Base-by-base conservation (phyloP, 2,888 invertebrate genomes). In the Apotomis turbidana region DNA sequence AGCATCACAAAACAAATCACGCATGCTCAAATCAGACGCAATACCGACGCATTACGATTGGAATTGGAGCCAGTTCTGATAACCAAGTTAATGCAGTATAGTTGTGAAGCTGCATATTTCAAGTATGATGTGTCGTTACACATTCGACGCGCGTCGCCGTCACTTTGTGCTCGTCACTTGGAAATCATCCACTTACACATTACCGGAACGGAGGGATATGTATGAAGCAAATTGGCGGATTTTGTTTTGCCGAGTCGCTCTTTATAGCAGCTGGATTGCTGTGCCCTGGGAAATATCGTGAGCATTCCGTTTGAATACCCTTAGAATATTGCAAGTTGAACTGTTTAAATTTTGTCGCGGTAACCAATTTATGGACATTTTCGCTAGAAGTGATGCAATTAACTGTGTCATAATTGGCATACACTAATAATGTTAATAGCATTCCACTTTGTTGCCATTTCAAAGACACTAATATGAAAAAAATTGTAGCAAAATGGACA, bases 101-200 rank as follows among this genome's bases (percentile, higher is more conserved):
- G 44, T 44, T 41, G 44, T 55, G 44, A 55, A 44, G 27, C 36
- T 49, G 49, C 44, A 57, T 57, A 46, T 66, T 49, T 57, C 61
- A 49, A 61, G 67, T 61, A 71, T 68, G 61, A 67, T 61, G 67
- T 61, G 51, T 84, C 81, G 84, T 90, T 90, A 89, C 82, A 82
- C 82, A 90, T 90, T 88, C 89, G 86, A 80, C 83, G 83, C 90
- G 86, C 89, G 87, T 68, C 51, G 61, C 57, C 52, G 66, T 55
- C 68, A 58, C 57, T 69, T 61, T 57, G 78, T 78, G 78, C 79
- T 82, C 79, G 80, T 81, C 78, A 83, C 85, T 85, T 85, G 85
- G 85, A 84, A 85, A 87, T 87, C 87, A 85, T 84, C 84, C 83
- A 88, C 85, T 87, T 87, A 86, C 83, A 83, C 83, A 85, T 84